Evolutionary conservation across 2,113 vertebrate species (phyloP).

Genomic region (Sapajus apella): DNA sequence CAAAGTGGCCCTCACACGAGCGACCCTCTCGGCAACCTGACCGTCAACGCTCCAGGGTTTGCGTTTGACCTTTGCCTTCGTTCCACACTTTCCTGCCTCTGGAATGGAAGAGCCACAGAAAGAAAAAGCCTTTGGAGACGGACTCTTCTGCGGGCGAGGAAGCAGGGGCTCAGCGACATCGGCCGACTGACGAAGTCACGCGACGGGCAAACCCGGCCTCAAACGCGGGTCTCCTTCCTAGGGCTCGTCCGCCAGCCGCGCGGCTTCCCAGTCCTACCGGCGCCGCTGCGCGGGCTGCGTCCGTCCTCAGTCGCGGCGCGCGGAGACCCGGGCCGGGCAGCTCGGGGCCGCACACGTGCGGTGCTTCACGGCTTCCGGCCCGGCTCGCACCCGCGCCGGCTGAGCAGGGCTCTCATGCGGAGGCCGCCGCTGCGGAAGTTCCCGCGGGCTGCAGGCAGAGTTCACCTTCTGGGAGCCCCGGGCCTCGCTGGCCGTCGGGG

Average conservation of each 20-base stretch:
- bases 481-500: not conserved
- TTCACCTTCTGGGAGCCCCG: not conserved
- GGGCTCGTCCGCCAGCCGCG: rapidly evolving
- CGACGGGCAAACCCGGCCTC: not conserved
- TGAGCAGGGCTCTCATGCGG: not conserved
- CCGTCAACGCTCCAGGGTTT: not conserved
- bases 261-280: not conserved
- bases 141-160: not conserved
- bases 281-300: not conserved
- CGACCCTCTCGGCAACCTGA: not conserved
- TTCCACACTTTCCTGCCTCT: not conserved
- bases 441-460: not conserved
- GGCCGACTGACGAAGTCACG: not conserved
- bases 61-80: not conserved
- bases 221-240: rapidly evolving
- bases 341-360: rapidly evolving
- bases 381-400: not conserved
- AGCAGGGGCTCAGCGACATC: not conserved
- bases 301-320: rapidly evolving
- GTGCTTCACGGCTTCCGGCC: rapidly evolving
- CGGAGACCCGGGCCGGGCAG: too few species aligned
- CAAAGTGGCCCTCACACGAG: too few species aligned
- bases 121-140: not conserved
- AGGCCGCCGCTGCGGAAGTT: not conserved
- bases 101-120: not conserved